Conservation (phyloP, 2,888 invertebrate genomes). For the Hemaris fuciformis region DNA sequence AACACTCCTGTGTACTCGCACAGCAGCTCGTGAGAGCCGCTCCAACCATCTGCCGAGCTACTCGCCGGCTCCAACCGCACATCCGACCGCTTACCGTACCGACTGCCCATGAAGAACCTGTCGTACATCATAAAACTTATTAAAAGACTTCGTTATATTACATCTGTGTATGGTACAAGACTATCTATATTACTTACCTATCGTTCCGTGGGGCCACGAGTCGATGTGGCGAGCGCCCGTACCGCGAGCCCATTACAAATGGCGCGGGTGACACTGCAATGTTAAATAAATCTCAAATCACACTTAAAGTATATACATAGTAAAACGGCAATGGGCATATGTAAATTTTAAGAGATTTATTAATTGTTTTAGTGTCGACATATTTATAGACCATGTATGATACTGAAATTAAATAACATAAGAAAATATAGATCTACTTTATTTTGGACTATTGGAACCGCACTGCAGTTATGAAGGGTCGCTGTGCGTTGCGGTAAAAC, state of each 20-base stretch:
- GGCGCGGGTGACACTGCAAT: slow-evolving; percentile 59
- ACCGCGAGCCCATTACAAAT: slow-evolving; percentile 65
- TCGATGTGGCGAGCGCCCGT: slow-evolving; percentile 62
- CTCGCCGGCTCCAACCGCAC: not conserved
- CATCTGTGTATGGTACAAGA: not conserved
- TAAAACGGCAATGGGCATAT: too few relatives aligned
- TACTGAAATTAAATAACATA: too few relatives aligned
- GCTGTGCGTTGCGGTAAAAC: too few relatives aligned
- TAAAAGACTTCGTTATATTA: not conserved
- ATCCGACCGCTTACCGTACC: slow-evolving; percentile 62
- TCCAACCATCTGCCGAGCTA: not conserved
- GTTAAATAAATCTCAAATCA: not conserved
- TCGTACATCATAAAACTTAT: not conserved
- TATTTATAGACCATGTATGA: too few relatives aligned
- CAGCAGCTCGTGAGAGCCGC: slow-evolving; percentile 18
- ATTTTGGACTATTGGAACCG: too few relatives aligned
- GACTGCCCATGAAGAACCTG: slow-evolving; percentile 62
- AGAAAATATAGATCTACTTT: too few relatives aligned
- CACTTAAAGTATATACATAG: too few relatives aligned
- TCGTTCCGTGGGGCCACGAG: slow-evolving; percentile 57
- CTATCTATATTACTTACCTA: slow-evolving; percentile 44
- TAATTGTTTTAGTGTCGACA: too few relatives aligned
- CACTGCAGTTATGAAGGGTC: too few relatives aligned
- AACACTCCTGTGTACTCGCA: slow-evolving; percentile 50
- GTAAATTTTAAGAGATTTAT: too few relatives aligned